Conservation (phyloP, 2,888 invertebrate genomes). For the Drosophila rubida region DNA sequence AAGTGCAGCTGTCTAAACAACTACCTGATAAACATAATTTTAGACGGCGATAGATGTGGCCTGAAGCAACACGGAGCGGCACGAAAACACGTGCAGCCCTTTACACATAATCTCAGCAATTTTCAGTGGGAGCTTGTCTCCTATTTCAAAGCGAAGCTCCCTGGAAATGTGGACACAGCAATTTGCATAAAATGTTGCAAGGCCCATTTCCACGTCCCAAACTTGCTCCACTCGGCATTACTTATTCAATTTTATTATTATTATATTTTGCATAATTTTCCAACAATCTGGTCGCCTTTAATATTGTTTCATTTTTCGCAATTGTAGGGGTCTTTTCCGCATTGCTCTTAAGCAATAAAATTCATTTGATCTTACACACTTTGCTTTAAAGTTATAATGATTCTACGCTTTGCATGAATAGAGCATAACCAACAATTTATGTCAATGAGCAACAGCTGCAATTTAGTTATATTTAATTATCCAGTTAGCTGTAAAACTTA, state of each 20-base stretch:
- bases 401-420: too few relatives aligned
- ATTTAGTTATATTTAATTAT: too few relatives aligned
- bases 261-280: conserved; percentile 77
- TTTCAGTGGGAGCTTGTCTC: background rate
- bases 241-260: conserved; percentile 74
- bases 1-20: conserved; percentile 74
- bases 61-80: background rate
- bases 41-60: conserved; percentile 4
- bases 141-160: conserved; percentile 28
- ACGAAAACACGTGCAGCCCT: conserved; percentile 29
- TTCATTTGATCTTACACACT: too few relatives aligned
- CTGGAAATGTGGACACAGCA: conserved; percentile 40
- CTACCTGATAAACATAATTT: conserved; percentile 66
- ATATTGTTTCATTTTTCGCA: conserved; percentile 1
- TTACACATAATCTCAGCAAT: conserved; percentile 40
- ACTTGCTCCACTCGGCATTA: conserved; percentile 47
- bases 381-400: too few relatives aligned
- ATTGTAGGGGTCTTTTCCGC: background rate
- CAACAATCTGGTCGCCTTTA: conserved; percentile 8
- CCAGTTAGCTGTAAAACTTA: too few relatives aligned
- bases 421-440: too few relatives aligned
- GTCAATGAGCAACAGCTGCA: too few relatives aligned
- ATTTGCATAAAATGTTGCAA: conserved; percentile 73
- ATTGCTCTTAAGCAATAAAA: conserved; percentile 14
- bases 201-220: conserved; percentile 23